Percentiles rank a stretch among this genome's conserved stretches.
These are phyloP conservation scores for Bujurquina vittata DNA, from an alignment of 2,113 vertebrate species.

Conservation along the genomic window DNA sequence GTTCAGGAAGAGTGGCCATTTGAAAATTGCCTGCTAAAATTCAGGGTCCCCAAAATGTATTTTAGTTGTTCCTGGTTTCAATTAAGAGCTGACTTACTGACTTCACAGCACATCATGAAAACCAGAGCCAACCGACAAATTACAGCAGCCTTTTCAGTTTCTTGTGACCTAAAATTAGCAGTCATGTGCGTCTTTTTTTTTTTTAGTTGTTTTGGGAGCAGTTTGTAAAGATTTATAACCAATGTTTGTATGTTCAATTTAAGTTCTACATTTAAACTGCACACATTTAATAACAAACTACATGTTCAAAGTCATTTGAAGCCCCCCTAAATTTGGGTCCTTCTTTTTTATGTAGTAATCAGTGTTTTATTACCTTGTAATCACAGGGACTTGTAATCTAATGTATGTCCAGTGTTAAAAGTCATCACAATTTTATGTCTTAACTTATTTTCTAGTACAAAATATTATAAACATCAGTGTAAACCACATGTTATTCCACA, in stretches of 20 bases:
- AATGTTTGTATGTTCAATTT: background rate
- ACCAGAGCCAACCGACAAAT: background rate
- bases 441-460: background rate
- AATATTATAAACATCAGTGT: background rate
- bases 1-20: no score
- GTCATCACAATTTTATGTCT: background rate
- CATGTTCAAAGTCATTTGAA: background rate
- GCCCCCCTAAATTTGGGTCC: background rate
- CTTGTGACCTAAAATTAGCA: background rate
- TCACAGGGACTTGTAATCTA: background rate
- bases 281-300: no score
- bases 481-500: background rate
- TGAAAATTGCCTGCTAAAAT: no score
- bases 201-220: background rate
- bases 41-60: no score
- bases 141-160: background rate
- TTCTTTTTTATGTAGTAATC: background rate
- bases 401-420: background rate
- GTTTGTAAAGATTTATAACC: background rate
- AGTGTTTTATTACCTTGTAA: background rate
- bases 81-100: no score
- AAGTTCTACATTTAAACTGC: no score
- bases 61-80: no score
- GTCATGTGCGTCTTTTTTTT: background rate
- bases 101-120: background rate